A percentile compares a stretch with the other conserved stretches of the same genome.
phyloP scores from a whole-genome alignment of 1,140 invertebrate species.

The Lordiphosa clarofinis region DNA sequence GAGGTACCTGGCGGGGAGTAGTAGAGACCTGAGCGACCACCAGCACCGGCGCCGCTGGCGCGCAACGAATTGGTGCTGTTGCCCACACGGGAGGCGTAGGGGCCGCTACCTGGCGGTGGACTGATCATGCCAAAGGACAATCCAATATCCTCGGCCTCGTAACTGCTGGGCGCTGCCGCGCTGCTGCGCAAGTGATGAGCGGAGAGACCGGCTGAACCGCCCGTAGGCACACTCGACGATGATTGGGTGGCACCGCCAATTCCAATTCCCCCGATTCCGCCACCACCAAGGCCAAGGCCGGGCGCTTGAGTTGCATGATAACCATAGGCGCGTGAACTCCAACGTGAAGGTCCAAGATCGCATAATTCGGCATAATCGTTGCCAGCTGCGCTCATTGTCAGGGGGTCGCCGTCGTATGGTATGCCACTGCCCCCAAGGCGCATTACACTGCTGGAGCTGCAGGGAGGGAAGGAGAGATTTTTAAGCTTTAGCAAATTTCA shows the following conservation, averaged over 20 bases:
- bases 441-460: conserved; percentile 77
- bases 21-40: conserved; percentile 82
- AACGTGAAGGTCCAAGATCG: conserved; percentile 79
- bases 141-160: conserved; percentile 78
- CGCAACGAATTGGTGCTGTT: conserved; percentile 78
- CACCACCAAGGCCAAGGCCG: conserved; percentile 35
- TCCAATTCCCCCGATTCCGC: conserved; percentile 35
- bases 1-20: conserved; percentile 88
- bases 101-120: conserved; percentile 71
- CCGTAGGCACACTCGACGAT: conserved; percentile 74
- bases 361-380: conserved; percentile 80
- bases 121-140: conserved; percentile 73
- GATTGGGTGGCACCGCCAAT: conserved; percentile 61
- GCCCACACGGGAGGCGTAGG: conserved; percentile 64
- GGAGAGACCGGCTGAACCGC: conserved; percentile 66
- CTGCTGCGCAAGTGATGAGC: conserved; percentile 71
- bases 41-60: conserved; percentile 56
- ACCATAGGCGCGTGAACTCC: conserved; percentile 76
- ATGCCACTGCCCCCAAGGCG: conserved; percentile 79
- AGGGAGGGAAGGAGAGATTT: conserved; percentile 3
- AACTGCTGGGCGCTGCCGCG: conserved; percentile 65
- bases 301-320: conserved; percentile 59
- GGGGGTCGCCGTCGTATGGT: conserved; percentile 80
- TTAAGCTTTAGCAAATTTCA: too few species aligned
- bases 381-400: conserved; percentile 80